phyloP scores from a whole-genome alignment of 2,888 invertebrate species.

The Athripsodes cinereus region DNA sequence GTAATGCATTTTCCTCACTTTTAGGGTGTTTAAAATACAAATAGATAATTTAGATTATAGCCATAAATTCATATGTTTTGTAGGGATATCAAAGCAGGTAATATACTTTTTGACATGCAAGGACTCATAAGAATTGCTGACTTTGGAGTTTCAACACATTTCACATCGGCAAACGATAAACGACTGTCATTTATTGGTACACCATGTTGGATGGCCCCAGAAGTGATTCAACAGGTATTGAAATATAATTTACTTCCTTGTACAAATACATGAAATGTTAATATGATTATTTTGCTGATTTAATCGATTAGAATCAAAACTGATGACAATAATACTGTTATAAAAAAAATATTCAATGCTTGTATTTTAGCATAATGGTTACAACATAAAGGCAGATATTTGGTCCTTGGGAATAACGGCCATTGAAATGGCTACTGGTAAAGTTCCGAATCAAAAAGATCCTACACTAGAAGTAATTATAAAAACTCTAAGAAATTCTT shows the following conservation, averaged over 20 bases:
- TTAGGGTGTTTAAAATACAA: no score
- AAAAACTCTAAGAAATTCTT: slow-evolving; percentile 97
- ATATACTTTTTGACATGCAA: slow-evolving; percentile 94
- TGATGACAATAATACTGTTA: slow-evolving; percentile 3
- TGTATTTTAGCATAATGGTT: slow-evolving; percentile 74
- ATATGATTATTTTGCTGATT: no score
- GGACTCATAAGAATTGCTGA: slow-evolving; percentile 97
- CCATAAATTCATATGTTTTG: no score
- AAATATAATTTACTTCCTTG: no score
- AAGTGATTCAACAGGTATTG: slow-evolving; percentile 93
- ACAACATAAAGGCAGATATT: slow-evolving; percentile 90
- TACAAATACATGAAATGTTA: no score
- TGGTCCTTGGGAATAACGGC: slow-evolving; percentile 90
- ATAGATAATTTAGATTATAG: no score
- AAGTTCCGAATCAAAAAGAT: slow-evolving; percentile 97
- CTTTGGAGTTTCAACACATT: slow-evolving; percentile 97
- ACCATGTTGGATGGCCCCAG: slow-evolving; percentile 99
- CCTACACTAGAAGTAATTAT: slow-evolving; percentile 99
- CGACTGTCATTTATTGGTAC: slow-evolving; percentile 98
- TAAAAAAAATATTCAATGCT: no score
- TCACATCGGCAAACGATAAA: slow-evolving; percentile 78
- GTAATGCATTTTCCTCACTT: no score
- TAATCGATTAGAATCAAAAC: no score
- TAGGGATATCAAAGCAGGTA: slow-evolving; percentile 91
- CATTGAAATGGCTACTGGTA: slow-evolving; percentile 97